A percentile compares a stretch with the other conserved stretches of the same genome.
phyloP scores from a whole-genome alignment of 2,113 vertebrate species.

The Cathartes aura region DNA sequence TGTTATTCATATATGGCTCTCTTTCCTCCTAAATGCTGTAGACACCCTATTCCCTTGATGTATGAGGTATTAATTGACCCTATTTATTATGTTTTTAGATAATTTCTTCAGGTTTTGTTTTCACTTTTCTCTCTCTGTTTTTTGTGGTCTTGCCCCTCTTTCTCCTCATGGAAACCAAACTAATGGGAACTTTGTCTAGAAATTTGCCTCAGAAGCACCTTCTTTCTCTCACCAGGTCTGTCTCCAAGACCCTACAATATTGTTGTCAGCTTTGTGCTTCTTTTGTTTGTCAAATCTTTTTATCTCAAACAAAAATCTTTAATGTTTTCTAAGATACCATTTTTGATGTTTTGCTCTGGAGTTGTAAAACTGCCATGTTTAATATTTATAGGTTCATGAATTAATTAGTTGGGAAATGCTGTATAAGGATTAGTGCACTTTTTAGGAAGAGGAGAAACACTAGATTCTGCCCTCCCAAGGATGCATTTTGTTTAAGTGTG shows the following conservation, averaged over 20 bases:
- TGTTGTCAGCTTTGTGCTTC: not conserved
- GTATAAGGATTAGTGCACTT: not conserved
- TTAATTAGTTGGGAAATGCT: slow-evolving; percentile 57
- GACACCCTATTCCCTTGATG: not conserved
- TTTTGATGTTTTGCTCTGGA: slow-evolving; percentile 54
- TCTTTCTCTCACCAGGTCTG: not conserved
- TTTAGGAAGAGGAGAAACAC: not conserved
- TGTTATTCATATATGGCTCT: not conserved
- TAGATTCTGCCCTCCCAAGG: not conserved
- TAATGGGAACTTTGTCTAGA: not conserved
- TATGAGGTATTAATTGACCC: not conserved
- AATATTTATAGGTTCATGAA: slow-evolving; percentile 69
- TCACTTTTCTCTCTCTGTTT: not conserved
- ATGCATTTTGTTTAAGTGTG: not conserved
- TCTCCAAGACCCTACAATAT: not conserved
- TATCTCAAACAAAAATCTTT: slow-evolving; percentile 37
- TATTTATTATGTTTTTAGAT: not conserved
- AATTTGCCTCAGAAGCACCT: not conserved
- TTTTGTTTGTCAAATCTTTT: slow-evolving; percentile 37
- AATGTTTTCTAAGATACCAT: slow-evolving; percentile 1
- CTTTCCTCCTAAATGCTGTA: not conserved
- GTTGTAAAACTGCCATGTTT: slow-evolving; percentile 36
- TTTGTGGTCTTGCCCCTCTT: not conserved
- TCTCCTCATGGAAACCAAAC: not conserved
- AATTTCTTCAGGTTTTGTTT: not conserved